Percentiles rank a stretch among this genome's conserved stretches.
These are phyloP conservation scores for Asteroscopus sphinx DNA, from an alignment of 2,888 invertebrate species.

Conservation along the genomic window DNA sequence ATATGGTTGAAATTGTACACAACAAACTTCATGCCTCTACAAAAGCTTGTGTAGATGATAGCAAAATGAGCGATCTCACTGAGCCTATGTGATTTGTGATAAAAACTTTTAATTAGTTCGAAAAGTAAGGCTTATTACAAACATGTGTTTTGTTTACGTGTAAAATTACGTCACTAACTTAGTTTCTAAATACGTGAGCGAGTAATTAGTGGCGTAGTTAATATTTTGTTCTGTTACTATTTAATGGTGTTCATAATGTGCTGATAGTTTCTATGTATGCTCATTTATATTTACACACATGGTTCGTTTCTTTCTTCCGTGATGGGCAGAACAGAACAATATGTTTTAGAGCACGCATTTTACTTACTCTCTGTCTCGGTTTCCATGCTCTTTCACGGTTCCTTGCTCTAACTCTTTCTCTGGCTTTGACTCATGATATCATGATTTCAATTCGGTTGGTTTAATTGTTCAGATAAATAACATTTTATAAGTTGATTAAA, in stretches of 20 bases:
- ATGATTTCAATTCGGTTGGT: background rate
- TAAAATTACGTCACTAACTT: slow-evolving; percentile 9
- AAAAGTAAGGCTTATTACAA: slow-evolving; percentile 13
- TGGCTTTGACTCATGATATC: too few species aligned
- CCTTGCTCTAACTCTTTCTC: too few species aligned
- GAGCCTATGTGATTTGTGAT: slow-evolving; percentile 25
- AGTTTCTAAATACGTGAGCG: slow-evolving; percentile 25
- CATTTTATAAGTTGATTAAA: background rate
- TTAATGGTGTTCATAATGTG: too few species aligned
- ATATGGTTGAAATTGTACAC: slow-evolving; percentile 32
- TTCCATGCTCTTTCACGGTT: too few species aligned
- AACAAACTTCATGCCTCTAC: slow-evolving; percentile 25
- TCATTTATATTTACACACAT: too few species aligned
- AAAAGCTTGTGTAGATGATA: slow-evolving; percentile 33
- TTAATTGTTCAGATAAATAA: background rate
- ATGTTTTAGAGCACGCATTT: too few species aligned
- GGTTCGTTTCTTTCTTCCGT: too few species aligned
- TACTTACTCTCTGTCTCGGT: too few species aligned
- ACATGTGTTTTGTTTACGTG: slow-evolving; percentile 31
- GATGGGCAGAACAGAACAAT: too few species aligned
- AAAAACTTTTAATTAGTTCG: slow-evolving; percentile 36
- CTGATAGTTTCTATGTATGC: slow-evolving; percentile 7
- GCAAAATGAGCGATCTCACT: slow-evolving; percentile 17
- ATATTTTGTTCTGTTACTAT: slow-evolving; percentile 29
- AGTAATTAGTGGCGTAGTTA: slow-evolving; percentile 44